Evolutionary conservation across 2,797 vertebrate species (phyloP).

Genomic region (Lithobates sylvaticus): DNA sequence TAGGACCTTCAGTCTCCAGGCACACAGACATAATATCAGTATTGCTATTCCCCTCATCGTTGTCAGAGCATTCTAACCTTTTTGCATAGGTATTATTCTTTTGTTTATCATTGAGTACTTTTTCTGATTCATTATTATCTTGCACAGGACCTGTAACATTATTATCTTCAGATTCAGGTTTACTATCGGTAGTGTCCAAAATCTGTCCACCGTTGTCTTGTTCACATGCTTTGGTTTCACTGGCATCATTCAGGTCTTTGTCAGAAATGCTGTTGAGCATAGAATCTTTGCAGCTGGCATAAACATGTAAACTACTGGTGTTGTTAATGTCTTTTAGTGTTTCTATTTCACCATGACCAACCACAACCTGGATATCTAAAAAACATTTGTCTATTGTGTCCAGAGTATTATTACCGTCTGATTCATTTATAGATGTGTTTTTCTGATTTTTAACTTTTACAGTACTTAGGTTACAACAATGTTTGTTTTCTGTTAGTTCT

Average conservation of each 20-base stretch:
- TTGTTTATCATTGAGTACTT: neutral
- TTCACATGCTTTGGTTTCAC: neutral
- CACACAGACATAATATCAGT: too few relatives aligned
- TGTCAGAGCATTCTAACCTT: neutral
- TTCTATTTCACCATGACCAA: neutral
- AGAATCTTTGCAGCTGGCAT: neutral
- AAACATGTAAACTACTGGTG: neutral
- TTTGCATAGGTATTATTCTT: neutral
- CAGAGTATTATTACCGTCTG: neutral
- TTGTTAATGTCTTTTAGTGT: neutral
- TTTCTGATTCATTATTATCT: neutral
- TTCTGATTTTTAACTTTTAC: neutral
- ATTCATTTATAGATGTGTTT: too few relatives aligned
- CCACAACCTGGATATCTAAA: neutral
- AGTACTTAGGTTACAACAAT: neutral
- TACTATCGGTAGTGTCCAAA: neutral
- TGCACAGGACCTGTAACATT: neutral
- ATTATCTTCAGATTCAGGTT: neutral
- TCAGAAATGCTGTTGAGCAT: neutral
- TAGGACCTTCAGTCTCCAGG: neutral
- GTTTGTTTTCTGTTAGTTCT: neutral
- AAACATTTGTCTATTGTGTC: neutral
- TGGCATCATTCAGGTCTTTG: neutral
- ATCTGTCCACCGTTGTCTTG: neutral
- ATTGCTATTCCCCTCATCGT: too few relatives aligned